phyloP scores from a whole-genome alignment of 2,797 vertebrate species.

The Pygocentrus nattereri region DNA sequence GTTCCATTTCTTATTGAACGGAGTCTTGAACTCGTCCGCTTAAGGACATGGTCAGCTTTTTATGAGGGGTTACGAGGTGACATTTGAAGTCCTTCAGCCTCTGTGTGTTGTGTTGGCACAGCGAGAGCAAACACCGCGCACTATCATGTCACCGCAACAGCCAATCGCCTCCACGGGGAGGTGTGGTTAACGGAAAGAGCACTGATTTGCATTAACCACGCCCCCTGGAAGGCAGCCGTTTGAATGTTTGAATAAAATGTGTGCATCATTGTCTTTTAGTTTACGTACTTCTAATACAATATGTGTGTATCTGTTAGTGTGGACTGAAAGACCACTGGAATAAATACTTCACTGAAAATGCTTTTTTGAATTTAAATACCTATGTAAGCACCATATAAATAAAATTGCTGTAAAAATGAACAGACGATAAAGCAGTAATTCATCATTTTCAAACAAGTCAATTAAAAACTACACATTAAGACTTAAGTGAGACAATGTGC shows the following conservation, averaged over 20 bases:
- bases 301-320: too few species aligned
- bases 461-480: too few species aligned
- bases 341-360: too few species aligned
- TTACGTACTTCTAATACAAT: too few species aligned
- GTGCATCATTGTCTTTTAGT: too few species aligned
- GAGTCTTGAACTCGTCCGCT: background rate
- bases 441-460: too few species aligned
- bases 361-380: too few species aligned
- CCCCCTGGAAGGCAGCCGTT: background rate
- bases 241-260: background rate
- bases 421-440: too few species aligned
- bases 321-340: too few species aligned
- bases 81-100: too few species aligned
- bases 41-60: background rate
- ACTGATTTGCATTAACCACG: background rate
- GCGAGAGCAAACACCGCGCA: slow-evolving; percentile 14
- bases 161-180: slow-evolving; percentile 57
- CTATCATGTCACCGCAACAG: slow-evolving; percentile 35
- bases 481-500: background rate
- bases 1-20: background rate
- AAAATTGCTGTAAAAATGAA: too few species aligned
- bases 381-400: too few species aligned
- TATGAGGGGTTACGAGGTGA: background rate
- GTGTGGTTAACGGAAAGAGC: background rate
- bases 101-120: background rate